A percentile compares a stretch with the other conserved stretches of the same genome.
Conservation (phyloP, 92 coral and sea anemone genomes). For the Nematostella vectensis region DNA sequence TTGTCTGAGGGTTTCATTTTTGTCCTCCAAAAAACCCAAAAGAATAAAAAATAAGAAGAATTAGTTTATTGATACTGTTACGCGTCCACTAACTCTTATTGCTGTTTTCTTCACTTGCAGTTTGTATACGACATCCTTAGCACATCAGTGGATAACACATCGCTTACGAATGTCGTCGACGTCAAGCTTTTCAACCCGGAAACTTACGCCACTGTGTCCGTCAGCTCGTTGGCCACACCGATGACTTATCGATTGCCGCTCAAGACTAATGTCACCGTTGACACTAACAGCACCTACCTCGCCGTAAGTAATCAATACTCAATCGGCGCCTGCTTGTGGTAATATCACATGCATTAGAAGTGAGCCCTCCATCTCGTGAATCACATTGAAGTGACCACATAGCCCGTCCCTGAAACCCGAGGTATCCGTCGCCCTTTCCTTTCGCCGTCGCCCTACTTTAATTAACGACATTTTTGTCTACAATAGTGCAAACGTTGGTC, state of each 20-base stretch:
- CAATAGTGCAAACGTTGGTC: conserved; percentile 48
- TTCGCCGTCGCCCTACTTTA: no score
- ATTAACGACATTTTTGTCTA: not conserved
- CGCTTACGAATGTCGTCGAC: conserved; percentile 55
- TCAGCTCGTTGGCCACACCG: conserved; percentile 32
- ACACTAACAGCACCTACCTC: conserved; percentile 32
- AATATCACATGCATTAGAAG: no score
- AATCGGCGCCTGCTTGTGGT: not conserved
- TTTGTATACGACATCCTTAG: conserved; percentile 48
- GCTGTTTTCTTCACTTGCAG: conserved; percentile 15
- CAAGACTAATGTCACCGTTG: conserved; percentile 19
- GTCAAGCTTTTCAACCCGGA: conserved; percentile 67
- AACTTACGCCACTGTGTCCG: conserved; percentile 41
- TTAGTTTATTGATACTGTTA: no score
- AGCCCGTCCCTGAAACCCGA: no score
- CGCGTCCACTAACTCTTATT: no score
- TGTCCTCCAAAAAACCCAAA: no score
- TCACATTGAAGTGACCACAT: no score
- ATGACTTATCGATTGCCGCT: conserved; percentile 50
- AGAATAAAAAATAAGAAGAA: no score
- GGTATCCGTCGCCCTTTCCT: no score
- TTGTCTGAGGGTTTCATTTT: no score
- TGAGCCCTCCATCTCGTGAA: no score
- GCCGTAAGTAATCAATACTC: conserved; percentile 9
- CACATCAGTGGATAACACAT: conserved; percentile 21